A percentile compares a stretch with the other conserved stretches of the same genome.
phyloP scores from a whole-genome alignment of 2,797 vertebrate genomes.

The Paramormyrops hopkinsi region DNA sequence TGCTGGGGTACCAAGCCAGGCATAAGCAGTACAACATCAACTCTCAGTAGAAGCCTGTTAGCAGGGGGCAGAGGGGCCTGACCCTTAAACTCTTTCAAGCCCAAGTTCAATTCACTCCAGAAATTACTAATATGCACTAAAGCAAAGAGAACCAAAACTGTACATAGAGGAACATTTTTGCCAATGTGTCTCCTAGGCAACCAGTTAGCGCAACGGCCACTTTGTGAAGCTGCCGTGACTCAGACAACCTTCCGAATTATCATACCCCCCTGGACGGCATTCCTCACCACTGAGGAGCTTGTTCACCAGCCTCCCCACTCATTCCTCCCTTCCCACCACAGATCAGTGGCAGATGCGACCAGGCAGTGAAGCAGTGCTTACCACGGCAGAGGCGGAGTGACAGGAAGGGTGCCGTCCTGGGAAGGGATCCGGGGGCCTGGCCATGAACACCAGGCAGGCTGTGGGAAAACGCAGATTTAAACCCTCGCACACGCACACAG shows the following conservation, averaged over 20 bases:
- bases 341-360: neutral
- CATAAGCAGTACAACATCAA: neutral
- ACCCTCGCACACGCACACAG: neutral
- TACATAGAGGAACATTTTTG: neutral
- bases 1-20: neutral
- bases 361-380: conserved; percentile 57
- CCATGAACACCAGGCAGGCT: conserved; percentile 91
- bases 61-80: neutral
- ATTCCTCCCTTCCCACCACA: neutral
- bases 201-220: neutral
- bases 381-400: conserved; percentile 85
- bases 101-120: neutral
- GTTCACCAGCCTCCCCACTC: neutral
- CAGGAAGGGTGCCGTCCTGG: conserved; percentile 82
- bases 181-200: neutral
- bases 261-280: neutral
- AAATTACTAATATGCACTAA: neutral
- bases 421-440: conserved; percentile 68
- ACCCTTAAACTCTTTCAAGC: neutral
- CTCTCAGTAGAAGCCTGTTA: neutral
- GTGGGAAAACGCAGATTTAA: conserved; percentile 39
- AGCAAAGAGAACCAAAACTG: neutral
- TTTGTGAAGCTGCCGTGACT: neutral
- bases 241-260: neutral
- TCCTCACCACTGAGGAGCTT: neutral